Conservation (phyloP, 92 coral and sea anemone species). For the Zoanthus gigantus region DNA sequence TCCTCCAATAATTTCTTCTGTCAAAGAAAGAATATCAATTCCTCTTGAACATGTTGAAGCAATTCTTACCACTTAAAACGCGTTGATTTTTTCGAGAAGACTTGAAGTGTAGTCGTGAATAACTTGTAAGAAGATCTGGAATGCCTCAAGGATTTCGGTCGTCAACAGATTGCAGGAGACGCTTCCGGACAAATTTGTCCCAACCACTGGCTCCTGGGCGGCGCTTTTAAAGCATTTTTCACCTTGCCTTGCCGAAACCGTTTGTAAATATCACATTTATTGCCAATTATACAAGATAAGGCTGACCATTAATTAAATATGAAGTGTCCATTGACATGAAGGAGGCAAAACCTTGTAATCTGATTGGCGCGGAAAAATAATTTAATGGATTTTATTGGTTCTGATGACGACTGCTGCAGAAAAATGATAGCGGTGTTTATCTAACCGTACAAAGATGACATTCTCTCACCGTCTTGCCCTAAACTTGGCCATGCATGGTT, state of each 20-base stretch:
- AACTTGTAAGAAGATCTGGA: constrained; percentile 48
- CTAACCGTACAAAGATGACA: constrained; percentile 88
- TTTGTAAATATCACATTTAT: constrained; percentile 97
- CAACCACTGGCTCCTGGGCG: constrained; percentile 69
- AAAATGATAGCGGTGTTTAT: constrained; percentile 96
- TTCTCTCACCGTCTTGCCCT: constrained; percentile 60
- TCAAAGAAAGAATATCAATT: no score
- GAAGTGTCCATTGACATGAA: constrained; percentile 89
- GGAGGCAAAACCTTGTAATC: constrained; percentile 55
- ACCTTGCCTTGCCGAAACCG: constrained; percentile 97
- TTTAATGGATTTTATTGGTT: constrained; percentile 90
- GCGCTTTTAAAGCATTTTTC: constrained; percentile 90
- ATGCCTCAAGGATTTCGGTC: constrained; percentile 47
- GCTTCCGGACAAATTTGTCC: constrained; percentile 50
- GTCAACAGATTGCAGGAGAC: constrained; percentile 49
- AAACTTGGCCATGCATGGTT: constrained; percentile 50
- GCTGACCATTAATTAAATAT: constrained; percentile 91
- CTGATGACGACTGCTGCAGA: constrained; percentile 69
- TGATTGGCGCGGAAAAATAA: constrained; percentile 84
- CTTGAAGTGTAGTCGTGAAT: constrained; percentile 29
- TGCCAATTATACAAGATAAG: constrained; percentile 98
- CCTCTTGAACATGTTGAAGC: neutral
- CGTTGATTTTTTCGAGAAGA: constrained; percentile 17
- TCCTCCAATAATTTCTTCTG: neutral
- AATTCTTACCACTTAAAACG: constrained; percentile 16